Conservation (phyloP, 2,888 invertebrate genomes). For the Lepidochrysops patricia region DNA sequence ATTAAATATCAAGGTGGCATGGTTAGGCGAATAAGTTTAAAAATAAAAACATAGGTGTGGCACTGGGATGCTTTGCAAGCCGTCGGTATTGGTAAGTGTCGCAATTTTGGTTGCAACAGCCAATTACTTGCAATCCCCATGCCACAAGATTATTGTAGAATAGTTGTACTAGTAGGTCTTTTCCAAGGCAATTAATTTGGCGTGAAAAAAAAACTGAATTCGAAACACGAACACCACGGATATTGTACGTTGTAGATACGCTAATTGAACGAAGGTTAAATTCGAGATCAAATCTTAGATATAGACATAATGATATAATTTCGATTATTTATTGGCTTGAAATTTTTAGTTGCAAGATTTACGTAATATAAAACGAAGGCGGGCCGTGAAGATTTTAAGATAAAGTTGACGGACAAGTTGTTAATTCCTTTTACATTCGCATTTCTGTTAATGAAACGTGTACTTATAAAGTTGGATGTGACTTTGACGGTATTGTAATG, state of each 20-base stretch:
- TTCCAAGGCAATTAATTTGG: no score
- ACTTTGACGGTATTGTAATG: neutral
- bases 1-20: neutral
- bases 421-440: slow-evolving; percentile 12
- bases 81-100: no score
- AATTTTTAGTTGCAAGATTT: slow-evolving; percentile 18
- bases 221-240: neutral
- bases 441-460: slow-evolving; percentile 4
- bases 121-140: no score
- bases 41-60: no score
- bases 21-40: neutral
- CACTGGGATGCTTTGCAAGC: no score
- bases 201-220: neutral
- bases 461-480: neutral
- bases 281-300: neutral
- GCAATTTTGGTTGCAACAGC: no score
- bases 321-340: neutral
- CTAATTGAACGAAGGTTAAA: neutral
- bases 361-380: slow-evolving; percentile 22
- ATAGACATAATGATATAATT: neutral
- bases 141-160: no score
- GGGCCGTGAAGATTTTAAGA: slow-evolving; percentile 24
- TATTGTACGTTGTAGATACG: neutral
- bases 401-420: slow-evolving; percentile 21
- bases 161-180: no score